Evolutionary conservation across 2,888 invertebrate species (phyloP).

Genomic region (Lasiommata megera): DNA sequence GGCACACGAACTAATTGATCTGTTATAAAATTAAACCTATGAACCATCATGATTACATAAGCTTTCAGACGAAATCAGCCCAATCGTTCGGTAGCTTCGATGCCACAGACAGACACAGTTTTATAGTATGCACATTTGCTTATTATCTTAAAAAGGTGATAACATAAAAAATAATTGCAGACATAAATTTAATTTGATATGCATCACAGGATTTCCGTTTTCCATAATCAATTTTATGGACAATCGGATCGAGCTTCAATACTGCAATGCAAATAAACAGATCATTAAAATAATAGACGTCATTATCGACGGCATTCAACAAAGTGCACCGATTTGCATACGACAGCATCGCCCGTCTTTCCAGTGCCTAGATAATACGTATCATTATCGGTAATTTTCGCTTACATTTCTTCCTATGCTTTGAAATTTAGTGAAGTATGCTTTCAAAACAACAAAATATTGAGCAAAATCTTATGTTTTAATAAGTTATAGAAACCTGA

Average conservation of each 20-base stretch:
- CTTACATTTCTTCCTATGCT: constrained; percentile 32
- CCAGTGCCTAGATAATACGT: constrained; percentile 44
- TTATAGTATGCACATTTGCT: too few species aligned
- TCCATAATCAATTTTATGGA: constrained; percentile 11
- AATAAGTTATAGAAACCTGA: too few species aligned
- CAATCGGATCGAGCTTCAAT: constrained; percentile 2
- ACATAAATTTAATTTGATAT: not conserved
- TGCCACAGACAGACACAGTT: too few species aligned
- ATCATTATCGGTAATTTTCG: constrained; percentile 41
- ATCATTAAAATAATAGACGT: constrained; percentile 32
- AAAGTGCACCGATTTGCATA: constrained; percentile 56
- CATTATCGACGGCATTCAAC: constrained; percentile 49
- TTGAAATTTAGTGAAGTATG: not conserved
- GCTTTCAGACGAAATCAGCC: too few species aligned
- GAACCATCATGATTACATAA: too few species aligned
- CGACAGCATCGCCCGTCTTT: constrained; percentile 44
- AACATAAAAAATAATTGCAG: too few species aligned
- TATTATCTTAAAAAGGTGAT: too few species aligned
- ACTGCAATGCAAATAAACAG: constrained; percentile 31
- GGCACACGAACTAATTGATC: too few species aligned
- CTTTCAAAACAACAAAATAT: not conserved
- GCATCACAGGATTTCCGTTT: not conserved
- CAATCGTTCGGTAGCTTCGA: too few species aligned
- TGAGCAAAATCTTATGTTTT: not conserved
- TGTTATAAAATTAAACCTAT: too few species aligned